Evolutionary conservation across 2,797 vertebrate genomes (phyloP).

Genomic region (Chloroceryle inda): DNA sequence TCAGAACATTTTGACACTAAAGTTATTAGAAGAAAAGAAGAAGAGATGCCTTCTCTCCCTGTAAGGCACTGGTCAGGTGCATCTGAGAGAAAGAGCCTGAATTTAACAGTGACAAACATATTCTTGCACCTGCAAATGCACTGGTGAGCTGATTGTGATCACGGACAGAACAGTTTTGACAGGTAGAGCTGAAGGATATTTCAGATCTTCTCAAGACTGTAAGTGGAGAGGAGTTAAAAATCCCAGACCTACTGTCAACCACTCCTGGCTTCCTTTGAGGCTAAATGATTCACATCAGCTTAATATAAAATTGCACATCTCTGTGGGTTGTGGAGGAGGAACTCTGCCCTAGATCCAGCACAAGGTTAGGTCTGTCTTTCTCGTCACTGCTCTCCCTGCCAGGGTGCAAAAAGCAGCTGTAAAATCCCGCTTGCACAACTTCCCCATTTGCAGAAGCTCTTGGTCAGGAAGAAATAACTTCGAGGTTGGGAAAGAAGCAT

Average conservation of each 20-base stretch:
- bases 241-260: not conserved
- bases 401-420: not conserved
- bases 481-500: not conserved
- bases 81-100: not conserved
- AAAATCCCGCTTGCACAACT: not conserved
- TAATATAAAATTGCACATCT: not conserved
- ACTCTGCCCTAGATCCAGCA: not conserved
- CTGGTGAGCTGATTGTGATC: not conserved
- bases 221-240: not conserved
- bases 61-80: not conserved
- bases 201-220: not conserved
- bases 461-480: not conserved
- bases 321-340: not conserved
- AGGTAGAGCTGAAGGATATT: not conserved
- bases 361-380: not conserved
- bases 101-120: not conserved
- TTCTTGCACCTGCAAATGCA: not conserved
- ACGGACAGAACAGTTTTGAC: not conserved
- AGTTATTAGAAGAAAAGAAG: not conserved
- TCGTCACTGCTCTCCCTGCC: not conserved
- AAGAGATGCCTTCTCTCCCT: not conserved
- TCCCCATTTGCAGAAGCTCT: not conserved
- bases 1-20: conserved; percentile 7
- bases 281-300: not conserved
- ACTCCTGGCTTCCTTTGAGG: not conserved